Evolutionary conservation across 2,113 vertebrate genomes (phyloP).

Genomic region (Muntiacus reevesi): DNA sequence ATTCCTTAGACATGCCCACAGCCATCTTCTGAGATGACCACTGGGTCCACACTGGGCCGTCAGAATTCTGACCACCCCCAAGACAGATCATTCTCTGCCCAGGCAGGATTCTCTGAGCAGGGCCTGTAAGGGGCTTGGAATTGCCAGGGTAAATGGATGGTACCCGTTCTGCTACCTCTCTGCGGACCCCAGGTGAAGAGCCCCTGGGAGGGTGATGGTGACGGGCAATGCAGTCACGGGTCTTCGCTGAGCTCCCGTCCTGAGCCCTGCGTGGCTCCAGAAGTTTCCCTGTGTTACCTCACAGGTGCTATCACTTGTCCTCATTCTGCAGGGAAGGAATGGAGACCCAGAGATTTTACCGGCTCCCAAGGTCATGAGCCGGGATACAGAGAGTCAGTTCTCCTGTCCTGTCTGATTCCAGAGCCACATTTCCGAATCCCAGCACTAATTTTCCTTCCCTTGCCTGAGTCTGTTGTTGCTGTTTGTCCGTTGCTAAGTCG

Average conservation of each 20-base stretch:
- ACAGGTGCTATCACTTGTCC: accelerated
- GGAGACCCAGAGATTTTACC: background rate
- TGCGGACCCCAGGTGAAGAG: too few species aligned
- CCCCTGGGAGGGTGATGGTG: background rate
- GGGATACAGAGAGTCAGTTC: background rate
- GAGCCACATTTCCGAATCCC: background rate
- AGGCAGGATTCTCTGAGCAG: background rate
- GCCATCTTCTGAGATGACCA: background rate
- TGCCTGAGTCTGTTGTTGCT: background rate
- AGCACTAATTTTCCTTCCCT: background rate
- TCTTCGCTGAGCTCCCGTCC: background rate
- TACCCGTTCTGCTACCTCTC: background rate
- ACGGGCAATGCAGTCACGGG: accelerated
- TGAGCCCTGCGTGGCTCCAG: accelerated
- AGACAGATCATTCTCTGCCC: background rate
- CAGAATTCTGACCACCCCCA: too few species aligned
- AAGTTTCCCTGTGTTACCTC: background rate
- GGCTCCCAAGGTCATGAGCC: accelerated
- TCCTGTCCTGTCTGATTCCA: background rate
- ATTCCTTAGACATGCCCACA: background rate
- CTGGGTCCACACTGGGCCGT: background rate
- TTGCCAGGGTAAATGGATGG: background rate
- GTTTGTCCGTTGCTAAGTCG: background rate
- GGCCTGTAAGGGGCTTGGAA: background rate
- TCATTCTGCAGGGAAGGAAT: background rate